A percentile compares a stretch with the other conserved stretches of the same genome.
Conservation (phyloP, 2,113 vertebrate species). For the Sphyrna mokarran region DNA sequence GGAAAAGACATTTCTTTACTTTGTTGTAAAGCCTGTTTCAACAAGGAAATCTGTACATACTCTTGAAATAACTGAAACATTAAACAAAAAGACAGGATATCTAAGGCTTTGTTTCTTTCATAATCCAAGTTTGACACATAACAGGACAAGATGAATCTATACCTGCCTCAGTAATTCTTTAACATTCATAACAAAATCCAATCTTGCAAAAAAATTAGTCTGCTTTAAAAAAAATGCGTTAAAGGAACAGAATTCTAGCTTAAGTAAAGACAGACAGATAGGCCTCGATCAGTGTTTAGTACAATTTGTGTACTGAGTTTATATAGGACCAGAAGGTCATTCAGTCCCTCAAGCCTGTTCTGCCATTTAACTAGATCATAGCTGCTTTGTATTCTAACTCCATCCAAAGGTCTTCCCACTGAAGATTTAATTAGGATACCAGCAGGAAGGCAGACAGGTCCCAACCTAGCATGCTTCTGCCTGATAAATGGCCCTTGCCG, state of each 20-base stretch:
- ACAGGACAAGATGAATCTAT: background rate
- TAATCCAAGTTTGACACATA: background rate
- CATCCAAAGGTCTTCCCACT: background rate
- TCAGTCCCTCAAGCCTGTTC: background rate
- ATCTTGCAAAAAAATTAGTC: background rate
- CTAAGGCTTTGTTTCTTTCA: background rate
- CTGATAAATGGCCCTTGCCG: too few species aligned
- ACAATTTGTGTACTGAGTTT: background rate
- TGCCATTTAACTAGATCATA: too few species aligned
- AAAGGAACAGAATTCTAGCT: background rate
- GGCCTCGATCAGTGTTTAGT: background rate
- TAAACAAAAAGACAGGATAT: constrained; percentile 16
- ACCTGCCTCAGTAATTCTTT: constrained; percentile 7
- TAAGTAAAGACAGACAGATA: background rate
- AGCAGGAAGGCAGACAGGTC: too few species aligned
- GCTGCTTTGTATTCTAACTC: background rate
- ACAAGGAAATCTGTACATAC: background rate
- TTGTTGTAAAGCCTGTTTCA: background rate
- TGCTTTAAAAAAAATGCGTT: background rate
- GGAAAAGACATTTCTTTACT: background rate
- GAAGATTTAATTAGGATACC: too few species aligned
- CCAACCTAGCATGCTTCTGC: too few species aligned
- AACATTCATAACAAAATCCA: background rate
- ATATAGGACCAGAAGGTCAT: background rate
- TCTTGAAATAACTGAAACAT: background rate